These are phyloP conservation scores for Callopanchax toddi DNA, from an alignment of 2,113 vertebrate species.

Conservation along the genomic window DNA sequence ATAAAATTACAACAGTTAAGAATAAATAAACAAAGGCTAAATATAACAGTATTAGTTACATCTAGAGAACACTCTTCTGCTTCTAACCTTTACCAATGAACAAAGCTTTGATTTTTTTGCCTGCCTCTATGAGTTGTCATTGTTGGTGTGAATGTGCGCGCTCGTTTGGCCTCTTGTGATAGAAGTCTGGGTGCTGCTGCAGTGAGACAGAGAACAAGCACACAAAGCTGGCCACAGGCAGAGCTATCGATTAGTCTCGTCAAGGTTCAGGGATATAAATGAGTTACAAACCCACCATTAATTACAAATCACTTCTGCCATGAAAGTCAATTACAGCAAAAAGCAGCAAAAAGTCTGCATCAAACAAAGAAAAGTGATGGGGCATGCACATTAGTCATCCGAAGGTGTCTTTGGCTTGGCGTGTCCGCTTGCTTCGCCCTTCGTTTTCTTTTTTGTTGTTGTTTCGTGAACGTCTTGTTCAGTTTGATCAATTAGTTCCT, in stretches of 20 bases:
- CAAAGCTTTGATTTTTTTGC: neutral
- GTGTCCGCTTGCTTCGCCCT: slow-evolving; percentile 21
- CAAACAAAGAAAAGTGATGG: slow-evolving; percentile 65
- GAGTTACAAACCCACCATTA: slow-evolving; percentile 78
- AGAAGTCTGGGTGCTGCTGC: slow-evolving; percentile 34
- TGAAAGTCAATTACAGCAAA: slow-evolving; percentile 74
- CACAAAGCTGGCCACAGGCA: slow-evolving; percentile 61
- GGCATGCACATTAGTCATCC: slow-evolving; percentile 54
- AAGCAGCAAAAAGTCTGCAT: slow-evolving; percentile 62
- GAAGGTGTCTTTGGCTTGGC: slow-evolving; percentile 23
- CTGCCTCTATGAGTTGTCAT: slow-evolving; percentile 12
- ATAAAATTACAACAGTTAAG: neutral
- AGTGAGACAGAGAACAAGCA: slow-evolving; percentile 30
- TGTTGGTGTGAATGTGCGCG: slow-evolving; percentile 6
- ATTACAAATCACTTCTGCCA: slow-evolving; percentile 80
- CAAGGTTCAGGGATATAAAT: slow-evolving; percentile 75
- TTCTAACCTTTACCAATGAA: neutral
- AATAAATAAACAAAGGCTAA: neutral
- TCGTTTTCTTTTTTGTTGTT: neutral
- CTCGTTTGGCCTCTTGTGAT: slow-evolving; percentile 9
- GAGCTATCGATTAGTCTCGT: slow-evolving; percentile 71
- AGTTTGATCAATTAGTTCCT: slow-evolving; percentile 31
- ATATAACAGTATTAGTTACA: neutral
- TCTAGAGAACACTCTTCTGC: neutral
- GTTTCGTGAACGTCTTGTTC: slow-evolving; percentile 24